A percentile compares a stretch with the other conserved stretches of the same genome.
Evolutionary conservation across 1,140 invertebrate species (phyloP).

Genomic region (Cydia splendana): DNA sequence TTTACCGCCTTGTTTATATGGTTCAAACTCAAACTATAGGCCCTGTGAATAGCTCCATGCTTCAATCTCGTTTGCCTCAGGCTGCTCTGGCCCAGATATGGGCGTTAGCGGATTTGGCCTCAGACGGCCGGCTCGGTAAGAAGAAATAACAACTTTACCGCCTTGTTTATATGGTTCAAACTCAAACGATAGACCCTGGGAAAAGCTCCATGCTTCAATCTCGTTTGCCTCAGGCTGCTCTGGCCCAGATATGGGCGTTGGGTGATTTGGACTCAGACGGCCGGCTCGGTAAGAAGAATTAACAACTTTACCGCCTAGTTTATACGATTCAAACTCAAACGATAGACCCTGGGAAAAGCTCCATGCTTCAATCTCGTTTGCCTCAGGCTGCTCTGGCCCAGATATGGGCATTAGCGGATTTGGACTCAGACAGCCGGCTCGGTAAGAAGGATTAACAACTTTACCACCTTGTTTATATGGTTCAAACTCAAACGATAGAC

Average conservation of each 20-base stretch:
- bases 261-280: slow-evolving; percentile 97
- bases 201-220: slow-evolving; percentile 94
- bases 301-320: too few species aligned
- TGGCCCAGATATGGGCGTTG: slow-evolving; percentile 97
- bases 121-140: slow-evolving; percentile 89
- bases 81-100: slow-evolving; percentile 95
- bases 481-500: too few species aligned
- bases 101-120: slow-evolving; percentile 94
- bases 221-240: slow-evolving; percentile 82
- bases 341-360: too few species aligned
- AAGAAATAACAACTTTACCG: too few species aligned
- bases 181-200: too few species aligned
- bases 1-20: too few species aligned
- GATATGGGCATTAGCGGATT: slow-evolving; percentile 96
- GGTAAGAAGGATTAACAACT: slow-evolving; percentile 46
- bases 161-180: background rate
- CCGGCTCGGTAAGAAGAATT: slow-evolving; percentile 77
- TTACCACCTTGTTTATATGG: background rate
- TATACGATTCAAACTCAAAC: too few species aligned
- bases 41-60: too few species aligned
- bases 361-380: too few species aligned
- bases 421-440: slow-evolving; percentile 95
- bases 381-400: slow-evolving; percentile 94
- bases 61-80: too few species aligned
- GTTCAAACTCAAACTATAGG: too few species aligned